phyloP scores from a whole-genome alignment of 2,888 invertebrate species.

The Macropis europaea region DNA sequence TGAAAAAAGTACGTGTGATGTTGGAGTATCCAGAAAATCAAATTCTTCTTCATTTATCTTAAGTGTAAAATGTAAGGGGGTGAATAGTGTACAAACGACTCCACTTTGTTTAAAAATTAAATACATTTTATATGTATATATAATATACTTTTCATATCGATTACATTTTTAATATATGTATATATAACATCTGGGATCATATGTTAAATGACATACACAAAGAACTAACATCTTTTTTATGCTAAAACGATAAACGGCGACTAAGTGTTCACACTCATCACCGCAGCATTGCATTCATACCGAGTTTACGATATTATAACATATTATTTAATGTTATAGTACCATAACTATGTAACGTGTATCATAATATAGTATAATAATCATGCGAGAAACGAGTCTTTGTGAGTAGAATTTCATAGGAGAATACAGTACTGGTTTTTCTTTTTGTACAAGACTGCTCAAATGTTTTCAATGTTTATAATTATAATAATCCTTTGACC shows the following conservation, averaged over 20 bases:
- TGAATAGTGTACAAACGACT: background rate
- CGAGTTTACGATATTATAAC: conserved; percentile 24
- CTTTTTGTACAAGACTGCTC: background rate
- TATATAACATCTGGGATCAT: conserved; percentile 41
- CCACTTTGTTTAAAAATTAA: conserved; percentile 49
- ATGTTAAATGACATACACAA: conserved; percentile 49
- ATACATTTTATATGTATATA: conserved; percentile 50
- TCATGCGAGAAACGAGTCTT: conserved; percentile 1
- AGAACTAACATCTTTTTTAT: conserved; percentile 33
- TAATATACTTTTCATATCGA: conserved; percentile 37
- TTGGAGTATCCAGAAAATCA: background rate
- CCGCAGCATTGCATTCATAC: conserved; percentile 34
- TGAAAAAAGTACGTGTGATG: background rate
- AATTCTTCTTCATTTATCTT: background rate
- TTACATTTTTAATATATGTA: conserved; percentile 44
- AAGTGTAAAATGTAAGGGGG: background rate
- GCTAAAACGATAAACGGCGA: conserved; percentile 34
- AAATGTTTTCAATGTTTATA: conserved; percentile 1
- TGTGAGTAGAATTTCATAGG: conserved; percentile 10
- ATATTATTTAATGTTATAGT: conserved; percentile 15
- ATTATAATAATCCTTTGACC: too few species aligned
- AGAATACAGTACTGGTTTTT: background rate
- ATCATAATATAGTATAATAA: conserved; percentile 8
- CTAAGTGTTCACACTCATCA: conserved; percentile 43
- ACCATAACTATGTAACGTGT: conserved; percentile 6